These are phyloP conservation scores for Bombus sylvicola DNA, from an alignment of 1,140 invertebrate genomes.

Conservation along the genomic window DNA sequence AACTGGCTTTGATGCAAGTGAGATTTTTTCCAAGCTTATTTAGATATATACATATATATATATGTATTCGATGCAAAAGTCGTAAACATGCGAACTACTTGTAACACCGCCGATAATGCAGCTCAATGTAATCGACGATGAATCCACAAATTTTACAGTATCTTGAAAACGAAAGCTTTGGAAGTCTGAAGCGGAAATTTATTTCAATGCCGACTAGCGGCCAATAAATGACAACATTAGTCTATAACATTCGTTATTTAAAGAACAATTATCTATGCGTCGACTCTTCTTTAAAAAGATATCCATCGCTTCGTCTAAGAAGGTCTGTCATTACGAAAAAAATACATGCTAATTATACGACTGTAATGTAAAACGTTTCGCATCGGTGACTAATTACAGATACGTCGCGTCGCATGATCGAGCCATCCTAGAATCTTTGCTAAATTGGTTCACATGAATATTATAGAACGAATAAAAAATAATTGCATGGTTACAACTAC, in stretches of 20 bases:
- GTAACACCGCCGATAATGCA: not conserved
- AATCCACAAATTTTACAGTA: not conserved
- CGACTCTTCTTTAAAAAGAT: not conserved
- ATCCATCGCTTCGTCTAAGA: not conserved
- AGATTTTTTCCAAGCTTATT: not conserved
- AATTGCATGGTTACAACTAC: not conserved
- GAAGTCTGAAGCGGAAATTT: not conserved
- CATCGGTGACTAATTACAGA: conserved; percentile 23
- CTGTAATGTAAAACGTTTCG: not conserved
- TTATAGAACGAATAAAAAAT: not conserved
- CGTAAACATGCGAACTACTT: not conserved
- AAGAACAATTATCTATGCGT: not conserved
- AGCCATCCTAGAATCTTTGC: not conserved
- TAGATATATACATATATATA: not conserved
- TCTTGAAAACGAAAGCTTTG: not conserved
- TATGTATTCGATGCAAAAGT: not conserved
- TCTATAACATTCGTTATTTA: conserved; percentile 19
- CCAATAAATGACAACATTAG: not conserved
- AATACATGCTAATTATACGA: conserved; percentile 14
- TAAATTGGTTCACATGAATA: conserved; percentile 8
- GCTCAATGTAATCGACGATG: not conserved
- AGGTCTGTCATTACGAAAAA: not conserved
- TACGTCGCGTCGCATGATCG: not conserved
- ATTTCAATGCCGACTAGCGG: not conserved
- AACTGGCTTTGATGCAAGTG: conserved; percentile 88